Base-by-base conservation (phyloP, 2,113 vertebrate species). In the Podarcis raffonei region DNA sequence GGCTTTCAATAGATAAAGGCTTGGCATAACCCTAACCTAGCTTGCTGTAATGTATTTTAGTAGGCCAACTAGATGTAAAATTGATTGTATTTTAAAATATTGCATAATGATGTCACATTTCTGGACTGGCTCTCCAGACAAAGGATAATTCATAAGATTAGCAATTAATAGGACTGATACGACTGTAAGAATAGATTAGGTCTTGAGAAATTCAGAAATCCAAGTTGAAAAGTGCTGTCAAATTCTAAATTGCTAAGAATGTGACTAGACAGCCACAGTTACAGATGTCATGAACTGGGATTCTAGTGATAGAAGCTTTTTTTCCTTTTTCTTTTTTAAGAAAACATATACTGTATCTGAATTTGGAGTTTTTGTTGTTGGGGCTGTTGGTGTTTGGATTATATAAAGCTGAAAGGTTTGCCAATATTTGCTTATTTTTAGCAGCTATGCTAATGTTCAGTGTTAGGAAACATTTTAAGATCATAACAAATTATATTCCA, bases 141-240 rank as follows among this genome's bases (percentile, higher is more conserved):
- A 1, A 85, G 15, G 22, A 65, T 59, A 37, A 22, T 25, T 66
- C 79, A 5, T 65, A 9, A 83, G 35, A 30, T 48, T 48, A 65
- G 7, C 76, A 39, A 27, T 37, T 30, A 59, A 9, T n/a, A 62
- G 18, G 11, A 37, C 2, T 80, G 20, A 92, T 85, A 5, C 25
- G 30, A 25, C 16, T 30, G 72, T 72, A 93, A 85, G 80, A 78
- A 32, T 91, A 83, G 80, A 75, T 89, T 77, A 87, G 66, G 37
- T 79, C 32, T 76, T 78, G 5, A 87, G 87, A 72, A 94, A 91
- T 62, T 88, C 22, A 53, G n/a, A 71, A 90, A 75, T 81, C 89
- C 89, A 92, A 91, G 83, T 89, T 94, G 90, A 94, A 27, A 76
- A 7, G 1, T 85, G 4, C 74, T 5, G 1, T 78, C 27, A 93